phyloP scores from a whole-genome alignment of 1,140 invertebrate genomes.

The Halesus radiatus region DNA sequence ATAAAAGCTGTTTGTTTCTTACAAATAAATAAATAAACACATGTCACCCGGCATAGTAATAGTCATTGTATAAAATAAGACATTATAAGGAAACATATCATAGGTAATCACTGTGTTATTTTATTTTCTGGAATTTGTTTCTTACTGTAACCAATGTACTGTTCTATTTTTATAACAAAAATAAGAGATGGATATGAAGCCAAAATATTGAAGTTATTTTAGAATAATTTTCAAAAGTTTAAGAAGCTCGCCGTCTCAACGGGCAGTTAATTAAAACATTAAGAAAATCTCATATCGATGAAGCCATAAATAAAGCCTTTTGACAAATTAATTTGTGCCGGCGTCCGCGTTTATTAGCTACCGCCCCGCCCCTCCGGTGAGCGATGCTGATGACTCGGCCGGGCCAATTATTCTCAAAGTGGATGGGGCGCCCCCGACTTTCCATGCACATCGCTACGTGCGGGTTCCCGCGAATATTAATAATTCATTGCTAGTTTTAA shows the following conservation, averaged over 20 bases:
- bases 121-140: no score
- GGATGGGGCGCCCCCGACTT: neutral
- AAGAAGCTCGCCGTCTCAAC: neutral
- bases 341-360: slow-evolving; percentile 10
- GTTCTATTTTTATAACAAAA: neutral
- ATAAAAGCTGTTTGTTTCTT: no score
- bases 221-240: neutral
- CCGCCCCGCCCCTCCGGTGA: neutral
- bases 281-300: slow-evolving; percentile 56
- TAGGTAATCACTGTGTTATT: no score
- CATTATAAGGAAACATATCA: no score
- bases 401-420: slow-evolving; percentile 18
- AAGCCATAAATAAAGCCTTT: slow-evolving; percentile 54
- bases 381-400: neutral
- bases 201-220: no score
- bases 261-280: slow-evolving; percentile 56
- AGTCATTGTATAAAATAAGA: no score
- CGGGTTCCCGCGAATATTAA: no score
- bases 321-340: slow-evolving; percentile 57
- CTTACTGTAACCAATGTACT: no score
- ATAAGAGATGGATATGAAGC: no score
- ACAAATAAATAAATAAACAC: no score
- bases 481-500: no score
- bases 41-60: no score
- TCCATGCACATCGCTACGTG: neutral